A percentile compares a stretch with the other conserved stretches of the same genome.
phyloP scores from a whole-genome alignment of 2,113 vertebrate species.

The Amia ocellicauda region DNA sequence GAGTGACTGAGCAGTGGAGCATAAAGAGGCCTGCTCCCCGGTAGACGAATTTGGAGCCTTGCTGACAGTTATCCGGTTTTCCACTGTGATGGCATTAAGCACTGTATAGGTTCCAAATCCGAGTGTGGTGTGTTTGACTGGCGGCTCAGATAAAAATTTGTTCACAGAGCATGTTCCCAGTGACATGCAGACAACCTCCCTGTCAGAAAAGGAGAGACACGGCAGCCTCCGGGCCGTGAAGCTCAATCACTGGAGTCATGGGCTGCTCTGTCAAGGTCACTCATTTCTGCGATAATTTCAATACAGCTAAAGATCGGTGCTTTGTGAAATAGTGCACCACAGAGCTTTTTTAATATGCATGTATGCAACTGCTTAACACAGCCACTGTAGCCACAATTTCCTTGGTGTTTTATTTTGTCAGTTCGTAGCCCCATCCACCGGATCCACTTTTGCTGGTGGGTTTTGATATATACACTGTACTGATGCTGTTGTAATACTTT shows the following conservation, averaged over 20 bases:
- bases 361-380: no score
- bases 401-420: no score
- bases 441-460: no score
- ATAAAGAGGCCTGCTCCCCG: slow-evolving; percentile 2
- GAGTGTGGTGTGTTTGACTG: no score
- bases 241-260: neutral
- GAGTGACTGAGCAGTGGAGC: neutral
- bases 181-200: neutral
- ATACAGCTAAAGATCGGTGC: neutral
- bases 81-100: neutral
- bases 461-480: no score
- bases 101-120: neutral
- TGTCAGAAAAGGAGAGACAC: neutral
- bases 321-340: no score
- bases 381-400: no score
- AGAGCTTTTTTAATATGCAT: no score
- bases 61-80: slow-evolving; percentile 27
- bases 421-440: no score
- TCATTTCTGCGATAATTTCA: neutral
- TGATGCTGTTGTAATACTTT: no score
- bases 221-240: neutral
- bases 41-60: slow-evolving; percentile 22
- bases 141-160: no score
- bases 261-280: neutral
- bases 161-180: no score